These are phyloP conservation scores for Microctonus brassicae DNA, from an alignment of 2,888 invertebrate species.

Conservation along the genomic window DNA sequence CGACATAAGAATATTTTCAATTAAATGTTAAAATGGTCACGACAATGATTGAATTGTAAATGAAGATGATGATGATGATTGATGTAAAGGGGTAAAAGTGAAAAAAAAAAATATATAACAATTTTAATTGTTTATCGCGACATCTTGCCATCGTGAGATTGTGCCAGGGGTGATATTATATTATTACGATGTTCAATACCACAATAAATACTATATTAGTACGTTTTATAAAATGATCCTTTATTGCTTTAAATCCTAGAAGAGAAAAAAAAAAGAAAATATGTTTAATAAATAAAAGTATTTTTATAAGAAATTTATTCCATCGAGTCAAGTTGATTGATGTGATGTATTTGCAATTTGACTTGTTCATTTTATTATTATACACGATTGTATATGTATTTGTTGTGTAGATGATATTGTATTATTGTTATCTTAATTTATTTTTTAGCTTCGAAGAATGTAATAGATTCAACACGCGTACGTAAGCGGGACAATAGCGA, in stretches of 20 bases:
- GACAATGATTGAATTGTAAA: not conserved
- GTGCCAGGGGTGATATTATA: conserved; percentile 71
- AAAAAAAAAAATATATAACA: conserved; percentile 37
- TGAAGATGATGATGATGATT: conserved; percentile 27
- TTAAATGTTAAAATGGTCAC: not conserved
- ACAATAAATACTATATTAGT: conserved; percentile 70
- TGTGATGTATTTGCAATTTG: not conserved
- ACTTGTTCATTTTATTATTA: not conserved
- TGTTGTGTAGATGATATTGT: too few species aligned
- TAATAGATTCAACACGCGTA: conserved; percentile 10
- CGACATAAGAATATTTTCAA: not conserved
- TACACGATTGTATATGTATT: not conserved
- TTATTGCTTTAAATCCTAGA: not conserved
- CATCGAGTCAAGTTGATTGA: not conserved
- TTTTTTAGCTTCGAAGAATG: too few species aligned
- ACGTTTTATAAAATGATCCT: conserved; percentile 65
- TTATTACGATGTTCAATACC: conserved; percentile 69
- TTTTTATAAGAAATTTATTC: not conserved
- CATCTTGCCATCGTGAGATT: conserved; percentile 70
- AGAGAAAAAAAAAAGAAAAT: not conserved
- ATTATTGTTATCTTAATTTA: too few species aligned
- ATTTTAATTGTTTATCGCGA: conserved; percentile 60
- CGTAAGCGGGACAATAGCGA: conserved; percentile 17
- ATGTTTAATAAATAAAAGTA: not conserved
- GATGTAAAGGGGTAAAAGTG: conserved; percentile 26